Conservation (phyloP, 2,113 vertebrate species). For the Numenius arquata region DNA sequence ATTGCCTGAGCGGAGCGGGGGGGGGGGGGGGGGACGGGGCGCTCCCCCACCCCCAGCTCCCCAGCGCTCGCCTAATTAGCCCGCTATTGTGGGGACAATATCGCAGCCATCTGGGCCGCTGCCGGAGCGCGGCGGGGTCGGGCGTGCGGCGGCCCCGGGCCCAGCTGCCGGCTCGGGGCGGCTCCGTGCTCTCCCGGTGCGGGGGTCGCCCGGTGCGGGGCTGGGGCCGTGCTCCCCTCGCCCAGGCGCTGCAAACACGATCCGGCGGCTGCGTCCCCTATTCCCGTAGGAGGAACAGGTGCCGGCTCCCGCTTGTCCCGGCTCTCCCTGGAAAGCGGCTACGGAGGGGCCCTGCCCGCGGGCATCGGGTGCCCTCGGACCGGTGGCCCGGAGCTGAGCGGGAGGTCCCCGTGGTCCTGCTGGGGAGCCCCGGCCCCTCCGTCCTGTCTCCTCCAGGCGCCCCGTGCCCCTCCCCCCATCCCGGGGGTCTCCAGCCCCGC, state of each 20-base stretch:
- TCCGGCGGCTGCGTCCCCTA: background rate
- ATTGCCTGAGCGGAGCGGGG: background rate
- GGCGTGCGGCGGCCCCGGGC: background rate
- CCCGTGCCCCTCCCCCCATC: too few relatives aligned
- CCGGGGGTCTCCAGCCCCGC: background rate
- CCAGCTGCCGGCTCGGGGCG: background rate
- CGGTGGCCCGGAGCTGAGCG: background rate
- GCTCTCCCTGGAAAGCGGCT: background rate
- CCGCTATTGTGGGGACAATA: background rate
- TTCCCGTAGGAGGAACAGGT: background rate
- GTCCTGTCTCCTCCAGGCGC: background rate
- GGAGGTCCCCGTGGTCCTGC: background rate
- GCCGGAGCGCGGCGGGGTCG: background rate
- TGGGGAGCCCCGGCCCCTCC: background rate
- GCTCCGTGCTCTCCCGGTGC: background rate
- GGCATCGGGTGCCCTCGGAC: too few relatives aligned
- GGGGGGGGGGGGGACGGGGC: too few relatives aligned
- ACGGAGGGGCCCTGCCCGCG: background rate
- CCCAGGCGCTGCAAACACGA: background rate
- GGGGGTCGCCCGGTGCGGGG: background rate
- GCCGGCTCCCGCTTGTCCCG: background rate
- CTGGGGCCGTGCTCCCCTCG: background rate
- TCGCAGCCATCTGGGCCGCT: slow-evolving; percentile 2
- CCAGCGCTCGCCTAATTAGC: background rate
- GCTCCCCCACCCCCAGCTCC: background rate